Evolutionary conservation across 2,888 invertebrate genomes (phyloP), one percentile per base, ranked within the genome.

Genomic region (Morpho achilles): DNA sequence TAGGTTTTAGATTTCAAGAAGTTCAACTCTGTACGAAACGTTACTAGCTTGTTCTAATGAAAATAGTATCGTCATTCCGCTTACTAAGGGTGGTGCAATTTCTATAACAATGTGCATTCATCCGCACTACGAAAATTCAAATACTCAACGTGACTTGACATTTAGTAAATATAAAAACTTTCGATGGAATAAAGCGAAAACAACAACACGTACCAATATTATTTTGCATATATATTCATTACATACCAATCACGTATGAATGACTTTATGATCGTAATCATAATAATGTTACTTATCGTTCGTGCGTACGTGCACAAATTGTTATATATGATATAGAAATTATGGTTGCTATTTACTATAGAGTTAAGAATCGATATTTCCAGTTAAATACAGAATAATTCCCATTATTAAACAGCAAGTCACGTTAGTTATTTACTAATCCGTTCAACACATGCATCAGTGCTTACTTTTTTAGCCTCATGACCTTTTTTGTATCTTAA

Each of bases 51-150:
- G 32, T 5, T 5, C 32, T 5, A 32, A 5, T 32, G 55, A 49
- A 59, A 56, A 53, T 41, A 53, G 45, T 48, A 8, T 56, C 46
- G 56, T 61, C 58, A 54, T 61, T 50, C 53, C 56, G 53, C 52
- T 54, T 52, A 57, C 63, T 65, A 65, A 48, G 60, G 61, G 54
- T 62, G 57, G 68, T 67, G 68, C 67, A 62, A 60, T 49, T 54
- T 65, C 63, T 65, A 64, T 67, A 64, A 62, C 66, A 47, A 58
- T 53, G 67, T 67, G 68, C 66, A 56, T 55, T 46, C 54, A 47
- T 60, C 47, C 49, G 54, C 50, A 32, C 58, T 58, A 60, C 56
- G 16, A 46, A 43, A 49, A 32, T 49, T 44, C 44, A 44, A 8
- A 56, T 56, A 63, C 59, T 46, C 7, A 58, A 59, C 63, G 61